phyloP scores from a whole-genome alignment of 2,113 vertebrate species.

The Vanacampus margaritifer region DNA sequence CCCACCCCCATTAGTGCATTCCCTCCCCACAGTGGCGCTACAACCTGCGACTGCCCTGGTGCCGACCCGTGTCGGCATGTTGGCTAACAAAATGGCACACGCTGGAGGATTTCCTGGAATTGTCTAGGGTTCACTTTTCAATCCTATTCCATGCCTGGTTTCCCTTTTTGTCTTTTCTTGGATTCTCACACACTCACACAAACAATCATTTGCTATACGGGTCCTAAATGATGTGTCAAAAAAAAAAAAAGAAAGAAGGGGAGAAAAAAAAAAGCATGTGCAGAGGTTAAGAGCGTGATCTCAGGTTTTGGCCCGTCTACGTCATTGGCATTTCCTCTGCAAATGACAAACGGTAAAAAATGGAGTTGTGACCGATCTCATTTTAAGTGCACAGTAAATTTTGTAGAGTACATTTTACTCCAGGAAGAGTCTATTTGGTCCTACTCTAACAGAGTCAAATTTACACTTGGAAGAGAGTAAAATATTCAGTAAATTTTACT shows the following conservation, averaged over 20 bases:
- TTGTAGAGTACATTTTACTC: too few species aligned
- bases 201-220: too few species aligned
- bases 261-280: neutral
- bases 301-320: neutral
- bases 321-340: conserved; percentile 23
- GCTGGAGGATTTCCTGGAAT: conserved; percentile 26
- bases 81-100: conserved; percentile 3
- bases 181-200: neutral
- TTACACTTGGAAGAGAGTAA: too few species aligned
- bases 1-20: neutral
- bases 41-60: neutral
- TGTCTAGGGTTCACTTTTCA: neutral
- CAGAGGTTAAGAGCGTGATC: neutral
- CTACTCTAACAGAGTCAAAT: too few species aligned
- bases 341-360: neutral
- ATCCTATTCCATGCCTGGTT: neutral
- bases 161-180: neutral
- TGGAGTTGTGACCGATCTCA: neutral
- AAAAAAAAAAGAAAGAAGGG: neutral
- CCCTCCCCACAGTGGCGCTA: neutral
- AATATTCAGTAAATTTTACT: too few species aligned
- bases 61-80: conserved; percentile 2
- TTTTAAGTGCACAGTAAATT: too few species aligned
- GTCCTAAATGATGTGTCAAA: neutral
- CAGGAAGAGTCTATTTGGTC: too few species aligned